Evolutionary conservation across 2,113 vertebrate genomes (phyloP), one percentile per base, ranked within the genome.

Genomic region (Aegotheles bennettii): DNA sequence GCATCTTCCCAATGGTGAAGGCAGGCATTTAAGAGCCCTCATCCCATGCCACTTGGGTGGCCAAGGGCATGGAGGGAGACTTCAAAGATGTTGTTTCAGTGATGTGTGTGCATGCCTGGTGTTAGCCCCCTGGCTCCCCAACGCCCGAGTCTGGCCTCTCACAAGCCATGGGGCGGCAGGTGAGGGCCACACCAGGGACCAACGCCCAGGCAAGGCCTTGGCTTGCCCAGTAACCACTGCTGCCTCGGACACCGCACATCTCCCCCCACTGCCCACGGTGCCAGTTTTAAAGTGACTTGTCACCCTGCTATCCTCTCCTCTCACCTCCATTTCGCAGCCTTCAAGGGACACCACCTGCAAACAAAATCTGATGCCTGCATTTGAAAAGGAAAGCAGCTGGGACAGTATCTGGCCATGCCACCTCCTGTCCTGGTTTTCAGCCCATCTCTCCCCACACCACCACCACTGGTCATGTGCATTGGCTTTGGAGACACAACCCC

Each of bases 381-480:
- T 28, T 29, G 38, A 33, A 48, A 54, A 7, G 19, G 69, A 56
- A 45, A 38, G 36, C 69, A 16, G 33, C 20, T 2, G 8, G 50
- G 45, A 31, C n/a, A 36, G 28, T 9, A 24, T 25, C 38, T 9
- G 35, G 24, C 71, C 53, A 8, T 7, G 47, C 47, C 18, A 18
- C 4, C 21, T 75, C 50, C 31, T 0, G 0, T 61, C 31, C 45
- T 6, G 26, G 16, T 12, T 53, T 19, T 3, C 24, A 60, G 64
- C 20, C 13, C 33, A 0, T 3, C 35, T 65, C 42, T 54, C 40
- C 47, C 9, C 36, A 33, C 7, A 23, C 24, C 50, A 51, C 43
- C 25, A n/a, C 7, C 0, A 0, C 40, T 10, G 38, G 25, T 3
- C 1, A 20, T 7, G 24, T 35, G 24, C 13, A 16, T 35, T 4